Conservation (phyloP, 1,140 invertebrate genomes). For the Colletes gigas region DNA sequence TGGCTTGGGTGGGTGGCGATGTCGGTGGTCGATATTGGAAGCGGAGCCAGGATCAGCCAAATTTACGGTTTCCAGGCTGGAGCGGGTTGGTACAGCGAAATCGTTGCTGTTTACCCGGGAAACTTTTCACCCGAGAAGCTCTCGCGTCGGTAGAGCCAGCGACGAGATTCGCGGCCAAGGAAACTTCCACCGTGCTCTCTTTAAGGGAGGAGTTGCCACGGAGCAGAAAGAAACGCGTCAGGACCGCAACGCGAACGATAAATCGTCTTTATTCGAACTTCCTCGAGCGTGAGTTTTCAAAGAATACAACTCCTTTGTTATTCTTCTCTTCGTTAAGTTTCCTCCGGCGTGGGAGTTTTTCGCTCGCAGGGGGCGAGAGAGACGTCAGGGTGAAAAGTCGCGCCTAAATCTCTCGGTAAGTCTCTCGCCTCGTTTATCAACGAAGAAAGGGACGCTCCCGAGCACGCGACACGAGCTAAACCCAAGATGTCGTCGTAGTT, state of each 20-base stretch:
- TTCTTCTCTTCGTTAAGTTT: background rate
- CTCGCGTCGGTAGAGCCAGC: background rate
- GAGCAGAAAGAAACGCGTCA: too few relatives aligned
- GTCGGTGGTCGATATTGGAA: conserved; percentile 61
- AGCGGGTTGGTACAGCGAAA: background rate
- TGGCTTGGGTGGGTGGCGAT: conserved; percentile 13
- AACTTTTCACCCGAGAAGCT: background rate
- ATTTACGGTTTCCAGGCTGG: conserved; percentile 50
- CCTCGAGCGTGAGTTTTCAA: background rate
- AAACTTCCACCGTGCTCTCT: background rate
- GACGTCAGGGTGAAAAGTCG: conserved; percentile 4
- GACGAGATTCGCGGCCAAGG: background rate
- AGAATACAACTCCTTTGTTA: background rate
- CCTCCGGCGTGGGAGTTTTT: background rate
- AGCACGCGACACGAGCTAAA: conserved; percentile 12
- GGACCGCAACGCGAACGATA: conserved; percentile 13
- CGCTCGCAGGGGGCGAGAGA: too few relatives aligned
- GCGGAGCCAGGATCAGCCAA: conserved; percentile 40
- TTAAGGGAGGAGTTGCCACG: background rate
- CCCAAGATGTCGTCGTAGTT: background rate
- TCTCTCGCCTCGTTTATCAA: conserved; percentile 49
- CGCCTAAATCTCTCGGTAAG: conserved; percentile 32
- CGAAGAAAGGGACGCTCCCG: conserved; percentile 16
- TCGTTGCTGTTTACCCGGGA: background rate
- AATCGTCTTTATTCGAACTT: background rate